Evolutionary conservation across 1,140 invertebrate species (phyloP), one percentile per base, ranked within the genome.

Genomic region (Lycorma delicatula): DNA sequence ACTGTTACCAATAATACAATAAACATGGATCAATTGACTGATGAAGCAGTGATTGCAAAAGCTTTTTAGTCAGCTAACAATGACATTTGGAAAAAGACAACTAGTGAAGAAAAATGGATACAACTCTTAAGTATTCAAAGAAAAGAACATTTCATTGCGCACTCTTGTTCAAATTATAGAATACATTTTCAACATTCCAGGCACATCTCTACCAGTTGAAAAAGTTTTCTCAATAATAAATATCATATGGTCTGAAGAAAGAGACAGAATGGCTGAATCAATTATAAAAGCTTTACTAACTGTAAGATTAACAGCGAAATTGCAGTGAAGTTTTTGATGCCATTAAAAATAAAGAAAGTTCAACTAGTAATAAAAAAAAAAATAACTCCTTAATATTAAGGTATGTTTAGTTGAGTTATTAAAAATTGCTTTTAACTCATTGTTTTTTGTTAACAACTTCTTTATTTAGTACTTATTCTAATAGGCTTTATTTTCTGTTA

Each of bases 61-160:
- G 61, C 58, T 58, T 63, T 57, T 50, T n/a, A n/a, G n/a, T n/a
- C n/a, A 56, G 18, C 18, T 6, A 7, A 6, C 41, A 11, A 46
- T 16, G 7, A 6, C 5, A 66, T 54, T 20, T 48, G 46, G 58
- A 58, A 60, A 51, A 47, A 41, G 41, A n/a, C 12, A 23, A 46
- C 61, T 48, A 61, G 47, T 59, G 60, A 64, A 64, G 46, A 53
- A 36, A 56, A 54, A 58, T 61, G 62, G 62, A 55, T 54, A 26
- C 50, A 63, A 51, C 18, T 63, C 41, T 62, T 63, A 20, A 46
- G 54, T 49, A 48, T 63, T 61, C 26, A 31, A 26, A 28, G 29
- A n/a, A n/a, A 62, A 56, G 22, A 56, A 62, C 47, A 36, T 59
- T 46, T 13, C 48, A 16, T 60, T 16, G 2, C 16, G 12, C n/a